Base-by-base conservation (phyloP, 2,888 invertebrate genomes). In the Molanna angustata region DNA sequence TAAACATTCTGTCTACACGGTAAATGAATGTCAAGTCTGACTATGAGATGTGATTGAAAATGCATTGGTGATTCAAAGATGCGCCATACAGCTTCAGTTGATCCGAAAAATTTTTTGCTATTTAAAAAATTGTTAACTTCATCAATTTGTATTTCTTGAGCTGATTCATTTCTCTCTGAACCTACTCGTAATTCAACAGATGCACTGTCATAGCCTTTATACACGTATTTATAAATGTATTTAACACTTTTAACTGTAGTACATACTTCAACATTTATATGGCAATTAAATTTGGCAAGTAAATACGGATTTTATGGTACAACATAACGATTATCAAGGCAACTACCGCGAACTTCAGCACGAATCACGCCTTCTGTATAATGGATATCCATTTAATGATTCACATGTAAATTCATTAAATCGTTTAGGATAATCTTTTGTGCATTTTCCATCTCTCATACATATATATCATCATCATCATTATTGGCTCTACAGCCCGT, bases 221-320 rank as follows among this genome's bases (percentile, higher is more conserved):
- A 20, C 4, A 41, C 21, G 21, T 41, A 41, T 21, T 41, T 41
- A 21, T 20, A 41, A 21, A 41, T 41, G 18, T 41, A 41, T 18
- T 41, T 41, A 2, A 41, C 21, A 6, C n/a, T n/a, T 41, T 13
- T 41, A 14, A 41, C 20, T 2, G 41, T 20, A 9, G 41, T n/a
- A 9, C 4, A 3, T 11, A 4, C 3, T 13, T 41, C 41, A 2
- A 41, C 41, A n/a, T 41, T 41, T 4, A 20, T 20, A 20, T 41
- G 41, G 9, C 4, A 4, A 21, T 41, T 20, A 14, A 7, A 41
- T 20, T 20, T 41, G 3, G 2, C 4, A 3, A 20, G n/a, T 2
- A 41, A 4, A n/a, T 20, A 3, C 11, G 41, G 4, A 19, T 18
- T 20, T 19, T 41, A 20, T 2, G 41, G 41, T 3, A 41, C 41